Evolutionary conservation across 1,140 invertebrate genomes (phyloP).

Genomic region (Neoseiulus cucumeris): DNA sequence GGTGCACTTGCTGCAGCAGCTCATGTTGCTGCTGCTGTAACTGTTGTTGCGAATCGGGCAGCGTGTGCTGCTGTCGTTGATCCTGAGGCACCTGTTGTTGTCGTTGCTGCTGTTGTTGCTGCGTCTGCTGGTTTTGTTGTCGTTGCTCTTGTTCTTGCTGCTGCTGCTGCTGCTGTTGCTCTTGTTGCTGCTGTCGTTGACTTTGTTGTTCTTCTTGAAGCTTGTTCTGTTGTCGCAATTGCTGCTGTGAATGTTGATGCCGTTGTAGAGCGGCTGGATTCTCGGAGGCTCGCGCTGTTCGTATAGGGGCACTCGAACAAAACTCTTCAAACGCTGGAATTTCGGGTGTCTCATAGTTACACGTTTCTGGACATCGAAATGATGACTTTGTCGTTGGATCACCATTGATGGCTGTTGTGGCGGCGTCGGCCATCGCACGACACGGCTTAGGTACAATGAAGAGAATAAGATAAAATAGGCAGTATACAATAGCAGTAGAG

Average conservation of each 20-base stretch:
- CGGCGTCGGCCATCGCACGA: background rate
- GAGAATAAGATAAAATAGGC: conserved; percentile 9
- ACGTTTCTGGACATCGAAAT: conserved; percentile 6
- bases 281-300: no score
- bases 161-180: background rate
- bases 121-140: background rate
- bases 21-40: background rate
- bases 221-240: no score
- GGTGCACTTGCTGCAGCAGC: background rate
- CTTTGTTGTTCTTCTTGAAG: no score
- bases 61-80: background rate
- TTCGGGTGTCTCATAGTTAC: background rate
- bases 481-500: conserved; percentile 9
- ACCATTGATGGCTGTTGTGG: background rate
- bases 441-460: conserved; percentile 11
- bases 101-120: background rate
- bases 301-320: background rate
- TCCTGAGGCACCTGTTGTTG: no score
- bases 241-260: no score
- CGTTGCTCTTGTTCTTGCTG: background rate
- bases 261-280: no score
- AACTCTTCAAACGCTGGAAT: background rate
- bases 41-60: background rate
- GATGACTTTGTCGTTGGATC: background rate
- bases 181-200: background rate